Percentiles rank a stretch among this genome's conserved stretches.
Conservation (phyloP, 2,113 vertebrate genomes). For the Phaethornis superciliosus region DNA sequence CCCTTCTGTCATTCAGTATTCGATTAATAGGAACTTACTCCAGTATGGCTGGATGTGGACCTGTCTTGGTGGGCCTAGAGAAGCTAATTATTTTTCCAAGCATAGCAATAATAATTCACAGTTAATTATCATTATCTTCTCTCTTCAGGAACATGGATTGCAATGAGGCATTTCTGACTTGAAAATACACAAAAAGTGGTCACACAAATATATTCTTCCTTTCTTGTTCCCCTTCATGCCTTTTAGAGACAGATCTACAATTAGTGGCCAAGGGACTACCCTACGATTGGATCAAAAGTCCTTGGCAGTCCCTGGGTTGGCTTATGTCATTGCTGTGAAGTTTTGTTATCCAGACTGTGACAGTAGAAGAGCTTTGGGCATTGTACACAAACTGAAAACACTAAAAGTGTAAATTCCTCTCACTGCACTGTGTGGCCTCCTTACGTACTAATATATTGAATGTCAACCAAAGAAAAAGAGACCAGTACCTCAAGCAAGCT, state of each 20-base stretch:
- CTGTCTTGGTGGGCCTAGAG: not conserved
- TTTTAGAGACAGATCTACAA: not conserved
- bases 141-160: not conserved
- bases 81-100: not conserved
- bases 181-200: not conserved
- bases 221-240: not conserved
- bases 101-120: not conserved
- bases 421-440: not conserved
- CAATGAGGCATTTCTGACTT: not conserved
- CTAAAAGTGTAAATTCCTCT: conserved; percentile 45
- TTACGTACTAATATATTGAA: conserved; percentile 25
- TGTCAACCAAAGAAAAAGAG: not conserved
- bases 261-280: not conserved
- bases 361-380: conserved; percentile 23
- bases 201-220: not conserved
- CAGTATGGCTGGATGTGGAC: not conserved
- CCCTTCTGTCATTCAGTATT: not conserved
- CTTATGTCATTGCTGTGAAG: not conserved
- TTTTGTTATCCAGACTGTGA: conserved; percentile 9
- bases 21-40: not conserved
- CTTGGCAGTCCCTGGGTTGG: not conserved
- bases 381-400: not conserved
- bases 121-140: not conserved
- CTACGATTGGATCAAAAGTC: not conserved
- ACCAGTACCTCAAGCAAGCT: not conserved